phyloP scores from a whole-genome alignment of 2,888 invertebrate genomes.

The Platycnemis pennipes region DNA sequence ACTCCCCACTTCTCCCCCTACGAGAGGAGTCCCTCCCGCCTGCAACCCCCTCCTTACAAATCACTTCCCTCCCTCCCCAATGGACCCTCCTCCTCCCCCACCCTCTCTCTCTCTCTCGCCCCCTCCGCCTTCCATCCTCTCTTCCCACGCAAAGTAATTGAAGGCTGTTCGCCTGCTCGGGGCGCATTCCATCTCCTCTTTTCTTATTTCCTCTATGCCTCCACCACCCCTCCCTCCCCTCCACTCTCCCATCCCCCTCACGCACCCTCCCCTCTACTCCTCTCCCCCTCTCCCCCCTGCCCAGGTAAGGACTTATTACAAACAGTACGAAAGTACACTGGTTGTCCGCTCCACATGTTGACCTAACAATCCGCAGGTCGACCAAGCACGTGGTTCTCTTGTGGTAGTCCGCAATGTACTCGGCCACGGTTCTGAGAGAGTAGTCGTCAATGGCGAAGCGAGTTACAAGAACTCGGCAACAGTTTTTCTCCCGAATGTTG shows the following conservation, averaged over 20 bases:
- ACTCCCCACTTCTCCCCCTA: not conserved
- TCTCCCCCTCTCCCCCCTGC: not conserved
- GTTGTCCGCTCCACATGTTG: too few species aligned
- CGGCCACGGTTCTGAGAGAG: too few species aligned
- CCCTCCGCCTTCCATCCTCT: not conserved
- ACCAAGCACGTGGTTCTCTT: too few species aligned
- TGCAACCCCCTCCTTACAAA: not conserved
- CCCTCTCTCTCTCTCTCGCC: not conserved
- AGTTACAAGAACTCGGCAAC: too few species aligned
- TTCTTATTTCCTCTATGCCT: not conserved
- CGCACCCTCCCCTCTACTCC: not conserved
- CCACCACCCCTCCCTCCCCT: not conserved
- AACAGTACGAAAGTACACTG: too few species aligned
- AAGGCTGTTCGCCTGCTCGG: conserved; percentile 1
- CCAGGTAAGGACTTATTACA: not conserved
- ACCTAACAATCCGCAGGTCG: too few species aligned
- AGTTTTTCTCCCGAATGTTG: too few species aligned
- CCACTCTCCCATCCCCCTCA: not conserved
- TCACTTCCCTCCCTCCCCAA: not conserved
- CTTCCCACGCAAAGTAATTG: conserved; percentile 36
- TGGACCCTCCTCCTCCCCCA: not conserved
- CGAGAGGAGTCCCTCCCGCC: not conserved
- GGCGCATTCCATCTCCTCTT: conserved; percentile 37
- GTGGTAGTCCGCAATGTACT: too few species aligned
- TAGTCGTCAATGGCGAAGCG: too few species aligned